Conservation (phyloP, 2,797 vertebrate genomes). For the Typhlichthys eigenmanni region DNA sequence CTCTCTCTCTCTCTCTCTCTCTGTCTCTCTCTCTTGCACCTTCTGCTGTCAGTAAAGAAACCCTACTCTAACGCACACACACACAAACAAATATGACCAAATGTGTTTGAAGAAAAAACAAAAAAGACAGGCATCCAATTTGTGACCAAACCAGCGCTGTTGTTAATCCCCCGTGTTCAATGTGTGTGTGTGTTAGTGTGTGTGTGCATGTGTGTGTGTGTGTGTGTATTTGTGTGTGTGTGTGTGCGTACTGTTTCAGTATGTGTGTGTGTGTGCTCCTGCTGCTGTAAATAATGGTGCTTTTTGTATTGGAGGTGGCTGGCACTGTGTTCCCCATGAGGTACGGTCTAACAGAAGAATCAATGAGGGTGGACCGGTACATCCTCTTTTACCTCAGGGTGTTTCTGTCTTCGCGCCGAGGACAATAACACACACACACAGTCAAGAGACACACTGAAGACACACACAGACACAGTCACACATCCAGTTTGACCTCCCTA, state of each 20-base stretch:
- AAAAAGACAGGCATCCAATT: constrained; percentile 36
- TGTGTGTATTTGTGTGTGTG: constrained; percentile 33
- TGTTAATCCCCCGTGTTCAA: constrained; percentile 55
- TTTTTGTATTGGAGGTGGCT: too few species aligned
- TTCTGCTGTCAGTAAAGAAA: not conserved
- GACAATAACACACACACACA: not conserved
- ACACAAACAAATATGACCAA: constrained; percentile 18
- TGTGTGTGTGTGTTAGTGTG: constrained; percentile 33
- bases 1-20: constrained; percentile 4
- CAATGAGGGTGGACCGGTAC: too few species aligned
- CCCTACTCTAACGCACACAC: constrained; percentile 18
- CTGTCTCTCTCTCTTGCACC: constrained; percentile 21
- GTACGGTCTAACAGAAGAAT: too few species aligned
- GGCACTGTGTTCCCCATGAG: too few species aligned
- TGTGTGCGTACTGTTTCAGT: constrained; percentile 30
- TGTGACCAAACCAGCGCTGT: constrained; percentile 54
- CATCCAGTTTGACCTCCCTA: too few species aligned
- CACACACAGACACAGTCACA: too few species aligned
- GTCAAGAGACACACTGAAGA: too few species aligned
- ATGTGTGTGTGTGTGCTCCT: too few species aligned
- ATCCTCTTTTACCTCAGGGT: too few species aligned
- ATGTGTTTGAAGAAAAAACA: too few species aligned
- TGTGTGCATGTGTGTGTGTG: constrained; percentile 36
- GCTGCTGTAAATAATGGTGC: not conserved
- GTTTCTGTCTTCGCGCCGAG: too few species aligned